Evolutionary conservation across 2,888 invertebrate species (phyloP), one percentile per base, ranked within the genome.

Genomic region (Ashinkailepas kermadecensis): DNA sequence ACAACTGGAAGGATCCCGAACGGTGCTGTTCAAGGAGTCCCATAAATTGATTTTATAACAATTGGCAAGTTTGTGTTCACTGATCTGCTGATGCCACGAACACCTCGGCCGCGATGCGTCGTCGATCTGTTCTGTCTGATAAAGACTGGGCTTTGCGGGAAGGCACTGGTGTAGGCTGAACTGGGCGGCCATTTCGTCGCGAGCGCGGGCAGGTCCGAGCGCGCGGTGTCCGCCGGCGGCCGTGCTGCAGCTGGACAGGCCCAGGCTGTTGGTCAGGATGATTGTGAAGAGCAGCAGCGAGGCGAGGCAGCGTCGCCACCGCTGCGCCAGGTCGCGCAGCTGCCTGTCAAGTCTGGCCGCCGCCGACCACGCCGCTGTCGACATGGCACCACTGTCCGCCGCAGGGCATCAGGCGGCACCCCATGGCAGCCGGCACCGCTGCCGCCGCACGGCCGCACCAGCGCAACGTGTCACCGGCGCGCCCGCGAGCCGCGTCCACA

Each of bases 281-380:
- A 78, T 81, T 82, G 82, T 82, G 81, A 82, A 82, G 82, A 82
- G 80, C 64, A 82, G 80, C 81, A 84, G 82, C 78, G 83, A 83
- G 84, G 83, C 82, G 80, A 83, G 82, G 82, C 84, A 83, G 54
- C 81, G 82, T 54, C 82, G 84, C 84, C 84, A 84, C 78, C 82
- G 82, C 80, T 83, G 83, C 57, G 81, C 67, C 23, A 83, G 74
- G 59, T 84, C 83, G n/a, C 82, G 82, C 58, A 82, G 81, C 81
- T 81, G 82, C 0, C 54, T 23, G 74, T 74, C 74, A 74, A 54
- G 18, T 18, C 74, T 13, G 59, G 59, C 59, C 54, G 74, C 74
- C 54, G 74, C 10, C 54, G 18, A 2, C 74, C 54, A 21, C 18
- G 18, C 18, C 21, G 74, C 15, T 18, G 25, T 54, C 54, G 15